Conservation (phyloP, 2,797 vertebrate genomes). For the Melanotaenia pygmaea region DNA sequence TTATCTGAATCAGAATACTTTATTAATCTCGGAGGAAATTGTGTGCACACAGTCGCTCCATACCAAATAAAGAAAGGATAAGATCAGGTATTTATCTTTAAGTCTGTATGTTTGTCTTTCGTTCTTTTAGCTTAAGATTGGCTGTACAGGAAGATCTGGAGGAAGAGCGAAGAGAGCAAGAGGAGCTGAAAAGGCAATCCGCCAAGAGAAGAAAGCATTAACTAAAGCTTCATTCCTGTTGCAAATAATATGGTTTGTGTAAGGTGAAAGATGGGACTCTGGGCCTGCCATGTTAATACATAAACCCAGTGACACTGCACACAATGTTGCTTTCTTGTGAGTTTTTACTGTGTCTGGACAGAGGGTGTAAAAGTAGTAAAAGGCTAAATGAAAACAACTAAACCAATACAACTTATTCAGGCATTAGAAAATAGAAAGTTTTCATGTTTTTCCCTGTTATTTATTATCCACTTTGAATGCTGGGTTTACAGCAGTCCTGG, state of each 20-base stretch:
- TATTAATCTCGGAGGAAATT: too few relatives aligned
- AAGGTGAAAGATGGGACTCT: background rate
- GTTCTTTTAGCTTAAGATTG: conserved; percentile 84
- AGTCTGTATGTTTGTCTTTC: conserved; percentile 9
- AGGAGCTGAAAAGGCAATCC: conserved; percentile 83
- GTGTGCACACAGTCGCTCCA: too few relatives aligned
- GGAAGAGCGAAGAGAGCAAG: conserved; percentile 88
- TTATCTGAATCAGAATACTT: background rate
- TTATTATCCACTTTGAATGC: conserved; percentile 68
- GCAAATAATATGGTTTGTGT: conserved; percentile 3
- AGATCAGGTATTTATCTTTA: background rate
- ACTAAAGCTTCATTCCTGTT: conserved; percentile 39
- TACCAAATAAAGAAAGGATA: too few relatives aligned
- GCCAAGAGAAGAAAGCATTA: conserved; percentile 72
- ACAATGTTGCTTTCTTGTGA: conserved; percentile 25
- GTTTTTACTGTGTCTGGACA: conserved; percentile 72
- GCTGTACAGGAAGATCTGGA: conserved; percentile 93
- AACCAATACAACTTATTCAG: conserved; percentile 50
- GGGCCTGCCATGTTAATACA: conserved; percentile 1
- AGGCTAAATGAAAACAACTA: conserved; percentile 20
- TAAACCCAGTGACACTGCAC: conserved; percentile 18
- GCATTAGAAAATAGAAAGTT: conserved; percentile 21
- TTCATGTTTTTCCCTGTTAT: conserved; percentile 58
- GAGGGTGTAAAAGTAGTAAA: conserved; percentile 61
- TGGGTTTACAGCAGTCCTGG: conserved; percentile 60